Conservation (phyloP, 2,113 vertebrate genomes). For the Chloropsis hardwickii region DNA sequence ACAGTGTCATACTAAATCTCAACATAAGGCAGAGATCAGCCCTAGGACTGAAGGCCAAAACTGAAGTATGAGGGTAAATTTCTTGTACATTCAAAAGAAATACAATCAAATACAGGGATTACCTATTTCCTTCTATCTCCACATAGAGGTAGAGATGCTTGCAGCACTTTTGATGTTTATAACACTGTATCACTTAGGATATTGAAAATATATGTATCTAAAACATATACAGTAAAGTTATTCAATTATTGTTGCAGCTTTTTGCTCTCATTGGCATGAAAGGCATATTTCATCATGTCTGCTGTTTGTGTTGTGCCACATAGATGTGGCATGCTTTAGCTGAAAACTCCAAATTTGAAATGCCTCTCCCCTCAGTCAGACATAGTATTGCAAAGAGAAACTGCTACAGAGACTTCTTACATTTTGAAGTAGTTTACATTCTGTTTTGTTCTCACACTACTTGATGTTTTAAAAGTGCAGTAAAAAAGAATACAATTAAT, state of each 20-base stretch:
- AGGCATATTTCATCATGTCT: neutral
- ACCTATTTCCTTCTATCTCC: neutral
- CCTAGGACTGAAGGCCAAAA: neutral
- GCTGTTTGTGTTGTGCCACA: neutral
- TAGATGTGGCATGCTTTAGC: neutral
- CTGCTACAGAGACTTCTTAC: neutral
- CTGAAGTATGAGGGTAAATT: neutral
- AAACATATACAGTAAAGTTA: neutral
- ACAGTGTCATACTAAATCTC: neutral
- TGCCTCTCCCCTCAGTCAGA: neutral
- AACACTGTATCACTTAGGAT: neutral
- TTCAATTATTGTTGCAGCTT: neutral
- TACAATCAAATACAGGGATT: neutral
- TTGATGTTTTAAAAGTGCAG: conserved; percentile 4
- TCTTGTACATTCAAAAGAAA: neutral
- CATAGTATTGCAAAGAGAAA: neutral
- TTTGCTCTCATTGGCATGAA: neutral
- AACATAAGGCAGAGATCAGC: neutral
- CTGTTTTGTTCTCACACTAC: neutral
- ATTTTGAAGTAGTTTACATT: conserved; percentile 1
- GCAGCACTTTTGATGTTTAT: neutral
- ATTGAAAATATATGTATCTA: neutral
- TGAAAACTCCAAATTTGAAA: neutral
- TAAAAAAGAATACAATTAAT: conserved; percentile 47
- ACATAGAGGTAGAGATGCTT: neutral